Percentiles rank a stretch among this genome's conserved stretches.
These are phyloP conservation scores for Prinia subflava DNA, from an alignment of 2,113 vertebrate species.

Conservation along the genomic window DNA sequence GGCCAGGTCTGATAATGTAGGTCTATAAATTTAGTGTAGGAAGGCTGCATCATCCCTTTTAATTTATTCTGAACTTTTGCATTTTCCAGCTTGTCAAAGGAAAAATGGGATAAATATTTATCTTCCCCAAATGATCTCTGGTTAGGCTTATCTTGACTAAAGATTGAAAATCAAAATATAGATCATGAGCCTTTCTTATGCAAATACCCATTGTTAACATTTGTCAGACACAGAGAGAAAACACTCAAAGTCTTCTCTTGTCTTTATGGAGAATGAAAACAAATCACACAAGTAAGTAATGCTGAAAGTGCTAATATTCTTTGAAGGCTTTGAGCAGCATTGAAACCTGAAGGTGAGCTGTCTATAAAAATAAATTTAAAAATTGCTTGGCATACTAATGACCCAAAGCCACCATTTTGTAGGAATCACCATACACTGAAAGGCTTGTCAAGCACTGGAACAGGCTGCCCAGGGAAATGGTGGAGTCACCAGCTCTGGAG, in stretches of 20 bases:
- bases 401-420: not conserved
- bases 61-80: not conserved
- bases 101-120: constrained; percentile 43
- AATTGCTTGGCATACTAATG: not conserved
- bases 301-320: not conserved
- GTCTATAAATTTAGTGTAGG: constrained; percentile 5
- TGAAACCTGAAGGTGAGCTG: constrained; percentile 2
- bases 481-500: not conserved
- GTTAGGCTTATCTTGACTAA: constrained; percentile 20
- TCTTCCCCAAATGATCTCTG: constrained; percentile 40
- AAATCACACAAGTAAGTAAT: constrained; percentile 11
- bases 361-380: not conserved
- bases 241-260: constrained; percentile 24
- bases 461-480: not conserved
- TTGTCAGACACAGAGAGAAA: constrained; percentile 53
- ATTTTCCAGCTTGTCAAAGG: constrained; percentile 22
- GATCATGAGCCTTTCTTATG: constrained; percentile 58
- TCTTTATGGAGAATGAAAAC: constrained; percentile 38
- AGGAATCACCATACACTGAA: not conserved
- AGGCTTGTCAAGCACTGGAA: not conserved
- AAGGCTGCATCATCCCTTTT: not conserved
- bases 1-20: not conserved
- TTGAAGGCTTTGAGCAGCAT: constrained; percentile 1
- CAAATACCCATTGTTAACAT: constrained; percentile 42
- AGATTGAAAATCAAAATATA: constrained; percentile 51